These are phyloP conservation scores for Crambe crambe DNA, from an alignment of 37 sponge, comb jelly and placozoan genomes.

Conservation along the genomic window DNA sequence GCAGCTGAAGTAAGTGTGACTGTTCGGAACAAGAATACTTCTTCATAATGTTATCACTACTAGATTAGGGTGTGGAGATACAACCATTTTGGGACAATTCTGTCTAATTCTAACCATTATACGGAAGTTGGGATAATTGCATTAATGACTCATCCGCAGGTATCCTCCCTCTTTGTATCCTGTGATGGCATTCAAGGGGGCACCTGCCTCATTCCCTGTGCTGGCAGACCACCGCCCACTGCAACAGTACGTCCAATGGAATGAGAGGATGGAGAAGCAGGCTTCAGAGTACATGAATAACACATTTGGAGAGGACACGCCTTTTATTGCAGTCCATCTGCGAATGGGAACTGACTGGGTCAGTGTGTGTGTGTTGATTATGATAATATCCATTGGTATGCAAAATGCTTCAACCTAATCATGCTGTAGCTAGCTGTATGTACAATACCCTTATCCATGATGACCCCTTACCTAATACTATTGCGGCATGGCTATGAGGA, in stretches of 20 bases:
- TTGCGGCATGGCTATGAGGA: too few relatives aligned
- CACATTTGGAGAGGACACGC: conserved; percentile 29
- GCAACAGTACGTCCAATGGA: conserved; percentile 78
- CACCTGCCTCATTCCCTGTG: conserved; percentile 82
- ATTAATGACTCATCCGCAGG: too few relatives aligned
- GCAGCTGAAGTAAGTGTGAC: conserved; percentile 60
- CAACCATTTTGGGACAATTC: too few relatives aligned
- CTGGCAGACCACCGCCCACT: conserved; percentile 42
- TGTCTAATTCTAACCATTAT: too few relatives aligned
- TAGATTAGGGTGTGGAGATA: too few relatives aligned
- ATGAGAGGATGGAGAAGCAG: conserved; percentile 21
- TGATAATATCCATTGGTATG: too few relatives aligned
- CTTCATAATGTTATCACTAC: too few relatives aligned
- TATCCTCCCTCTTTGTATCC: conserved; percentile 72
- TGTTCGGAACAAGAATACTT: conserved; percentile 3
- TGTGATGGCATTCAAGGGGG: conserved; percentile 83
- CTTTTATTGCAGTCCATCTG: conserved; percentile 75
- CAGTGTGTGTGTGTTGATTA: conserved; percentile 10
- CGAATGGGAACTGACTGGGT: conserved; percentile 91
- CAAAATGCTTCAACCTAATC: too few relatives aligned
- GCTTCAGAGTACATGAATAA: conserved; percentile 55
- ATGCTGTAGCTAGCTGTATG: too few relatives aligned
- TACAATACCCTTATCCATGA: too few relatives aligned
- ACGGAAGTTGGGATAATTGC: too few relatives aligned
- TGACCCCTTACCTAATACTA: too few relatives aligned